Conservation (phyloP, 2,888 invertebrate species). For the Sabellastarte sp. region DNA sequence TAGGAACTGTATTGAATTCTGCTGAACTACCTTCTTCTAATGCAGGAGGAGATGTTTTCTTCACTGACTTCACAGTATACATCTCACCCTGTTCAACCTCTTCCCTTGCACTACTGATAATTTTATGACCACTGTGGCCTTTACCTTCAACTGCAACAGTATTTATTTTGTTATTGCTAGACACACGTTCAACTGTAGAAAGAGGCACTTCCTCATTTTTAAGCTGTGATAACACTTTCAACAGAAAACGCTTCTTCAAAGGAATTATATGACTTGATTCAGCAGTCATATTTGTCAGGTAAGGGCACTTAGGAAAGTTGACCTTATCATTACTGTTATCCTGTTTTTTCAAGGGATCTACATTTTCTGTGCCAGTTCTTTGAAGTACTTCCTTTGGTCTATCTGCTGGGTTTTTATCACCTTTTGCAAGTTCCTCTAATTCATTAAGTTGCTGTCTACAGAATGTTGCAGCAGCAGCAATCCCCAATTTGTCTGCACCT, state of each 20-base stretch:
- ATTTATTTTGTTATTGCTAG: too few relatives aligned
- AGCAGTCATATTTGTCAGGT: background rate
- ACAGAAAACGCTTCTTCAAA: background rate
- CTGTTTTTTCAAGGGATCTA: background rate
- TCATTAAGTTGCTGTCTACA: constrained; percentile 12
- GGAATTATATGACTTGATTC: background rate
- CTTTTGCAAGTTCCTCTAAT: background rate
- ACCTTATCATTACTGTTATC: too few relatives aligned
- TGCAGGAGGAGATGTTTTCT: background rate
- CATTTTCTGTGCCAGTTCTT: background rate
- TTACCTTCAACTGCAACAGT: too few relatives aligned
- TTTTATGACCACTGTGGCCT: background rate
- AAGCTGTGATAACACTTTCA: background rate
- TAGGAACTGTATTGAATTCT: background rate
- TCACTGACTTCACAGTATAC: too few relatives aligned
- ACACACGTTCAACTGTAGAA: too few relatives aligned
- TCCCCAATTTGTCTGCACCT: constrained; percentile 21
- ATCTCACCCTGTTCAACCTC: too few relatives aligned
- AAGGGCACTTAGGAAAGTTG: background rate
- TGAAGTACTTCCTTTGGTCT: too few relatives aligned
- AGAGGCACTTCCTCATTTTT: background rate
- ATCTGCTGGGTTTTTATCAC: background rate
- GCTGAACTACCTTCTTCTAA: background rate
- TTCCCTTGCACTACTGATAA: background rate
- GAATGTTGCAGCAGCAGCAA: constrained; percentile 18